Evolutionary conservation across 2,888 invertebrate genomes (phyloP), one percentile per base, ranked within the genome.

Genomic region (Rhogogaster chlorosoma): DNA sequence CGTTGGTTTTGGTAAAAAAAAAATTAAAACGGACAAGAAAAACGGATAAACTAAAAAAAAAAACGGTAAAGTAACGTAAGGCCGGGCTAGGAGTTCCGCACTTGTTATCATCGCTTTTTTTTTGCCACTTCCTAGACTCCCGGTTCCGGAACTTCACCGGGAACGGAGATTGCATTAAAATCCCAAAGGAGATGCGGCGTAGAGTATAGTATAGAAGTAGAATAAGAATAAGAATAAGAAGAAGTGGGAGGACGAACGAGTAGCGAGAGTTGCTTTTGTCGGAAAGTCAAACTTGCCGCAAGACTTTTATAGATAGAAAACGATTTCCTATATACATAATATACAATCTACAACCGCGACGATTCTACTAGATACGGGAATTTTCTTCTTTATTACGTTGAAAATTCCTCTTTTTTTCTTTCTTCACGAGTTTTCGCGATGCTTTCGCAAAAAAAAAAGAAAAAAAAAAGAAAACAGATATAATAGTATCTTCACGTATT

Each of bases 131-230:
- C 53, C 77, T 77, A 18, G 18, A 49, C 18, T 29, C 49, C 5
- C 7, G 15, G 49, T 15, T 18, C 38, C 53, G 49, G 49, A 53
- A 77, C 49, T 77, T 77, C 29, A 6, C n/a, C 29, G 18, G 22
- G 18, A 45, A 26, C 77, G 18, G 77, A 53, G 53, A 77, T 77
- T 77, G 77, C 77, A 53, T 77, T 77, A 77, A 32, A 77, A 53
- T 77, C 77, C 49, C 77, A 49, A 45, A 77, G 77, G 77, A 77
- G 45, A 75, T 75, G 70, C 70, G 70, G 32, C 12, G 38, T 61
- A 12, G 61, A 61, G 61, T 26, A 26, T 5, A 36, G 12, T 6
- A 49, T n/a, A 53, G 53, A n/a, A 53, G 18, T 0, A 7, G 53
- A 53, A 0, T 6, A 53, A 53, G 53, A 53, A 18, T 18, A 53